Evolutionary conservation across 1,140 invertebrate species (phyloP).

Genomic region (Andricus grossulariae): DNA sequence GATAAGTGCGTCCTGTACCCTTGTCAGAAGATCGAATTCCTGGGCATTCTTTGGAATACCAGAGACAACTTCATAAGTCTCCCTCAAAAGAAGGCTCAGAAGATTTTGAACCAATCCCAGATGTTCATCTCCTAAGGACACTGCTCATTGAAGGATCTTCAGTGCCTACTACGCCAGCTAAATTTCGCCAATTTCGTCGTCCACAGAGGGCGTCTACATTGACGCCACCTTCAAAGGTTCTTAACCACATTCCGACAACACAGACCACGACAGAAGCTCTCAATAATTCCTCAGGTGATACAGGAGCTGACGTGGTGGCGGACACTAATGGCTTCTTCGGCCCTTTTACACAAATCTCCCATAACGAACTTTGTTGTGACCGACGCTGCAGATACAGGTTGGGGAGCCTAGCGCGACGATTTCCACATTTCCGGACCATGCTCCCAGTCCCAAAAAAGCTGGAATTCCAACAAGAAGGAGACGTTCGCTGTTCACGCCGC

Average conservation of each 20-base stretch:
- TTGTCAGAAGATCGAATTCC: background rate
- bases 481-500: slow-evolving; percentile 45
- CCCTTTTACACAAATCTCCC: slow-evolving; percentile 26
- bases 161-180: background rate
- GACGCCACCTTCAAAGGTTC: no score
- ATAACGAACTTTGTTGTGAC: slow-evolving; percentile 41
- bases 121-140: no score
- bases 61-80: background rate
- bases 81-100: background rate
- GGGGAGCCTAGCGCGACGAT: slow-evolving; percentile 45
- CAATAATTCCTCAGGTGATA: no score
- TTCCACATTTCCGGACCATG: slow-evolving; percentile 42
- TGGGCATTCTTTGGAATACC: background rate
- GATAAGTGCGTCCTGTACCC: background rate
- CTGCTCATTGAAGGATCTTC: background rate
- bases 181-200: no score
- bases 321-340: background rate
- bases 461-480: slow-evolving; percentile 52
- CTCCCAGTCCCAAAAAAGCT: slow-evolving; percentile 36
- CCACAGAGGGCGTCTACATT: no score
- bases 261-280: no score
- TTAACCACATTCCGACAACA: no score
- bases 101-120: background rate
- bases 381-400: slow-evolving; percentile 50
- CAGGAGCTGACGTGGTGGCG: slow-evolving; percentile 41